Evolutionary conservation across 2,113 vertebrate genomes (phyloP).

Genomic region (Shinisaurus crocodilurus): DNA sequence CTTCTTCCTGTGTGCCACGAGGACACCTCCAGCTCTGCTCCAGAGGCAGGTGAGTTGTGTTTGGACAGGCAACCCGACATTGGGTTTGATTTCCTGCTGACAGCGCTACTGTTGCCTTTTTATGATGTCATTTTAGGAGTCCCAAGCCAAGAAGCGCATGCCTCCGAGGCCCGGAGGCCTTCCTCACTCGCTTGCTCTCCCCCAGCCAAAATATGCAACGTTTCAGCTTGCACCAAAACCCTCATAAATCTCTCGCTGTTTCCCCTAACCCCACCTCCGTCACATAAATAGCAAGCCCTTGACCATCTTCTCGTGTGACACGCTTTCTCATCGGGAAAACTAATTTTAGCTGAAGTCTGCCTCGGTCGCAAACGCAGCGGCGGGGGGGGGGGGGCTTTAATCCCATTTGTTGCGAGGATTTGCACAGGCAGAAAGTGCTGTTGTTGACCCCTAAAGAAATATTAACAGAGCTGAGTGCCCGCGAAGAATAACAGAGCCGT

Average conservation of each 20-base stretch:
- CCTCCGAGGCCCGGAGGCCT: fast-evolving
- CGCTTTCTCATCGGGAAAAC: not conserved
- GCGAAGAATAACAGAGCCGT: not conserved
- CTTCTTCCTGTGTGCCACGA: too few species aligned
- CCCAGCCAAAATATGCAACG: not conserved
- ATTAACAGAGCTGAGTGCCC: not conserved
- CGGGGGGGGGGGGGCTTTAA: not conserved
- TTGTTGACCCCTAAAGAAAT: not conserved
- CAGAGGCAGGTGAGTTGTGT: not conserved
- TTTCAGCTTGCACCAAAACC: fast-evolving
- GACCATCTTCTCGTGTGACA: not conserved
- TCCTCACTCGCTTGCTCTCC: not conserved
- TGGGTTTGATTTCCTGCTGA: not conserved
- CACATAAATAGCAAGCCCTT: not conserved
- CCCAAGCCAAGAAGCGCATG: fast-evolving
- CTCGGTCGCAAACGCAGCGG: not conserved
- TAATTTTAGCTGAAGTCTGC: not conserved
- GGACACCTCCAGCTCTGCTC: not conserved
- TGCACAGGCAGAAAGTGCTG: fast-evolving
- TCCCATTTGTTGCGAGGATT: fast-evolving
- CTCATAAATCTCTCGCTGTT: not conserved
- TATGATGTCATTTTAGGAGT: not conserved
- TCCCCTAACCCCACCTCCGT: not conserved
- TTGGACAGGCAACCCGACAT: fast-evolving
- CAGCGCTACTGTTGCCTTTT: not conserved